phyloP scores from a whole-genome alignment of 1,140 invertebrate genomes.

The Homarus americanus region DNA sequence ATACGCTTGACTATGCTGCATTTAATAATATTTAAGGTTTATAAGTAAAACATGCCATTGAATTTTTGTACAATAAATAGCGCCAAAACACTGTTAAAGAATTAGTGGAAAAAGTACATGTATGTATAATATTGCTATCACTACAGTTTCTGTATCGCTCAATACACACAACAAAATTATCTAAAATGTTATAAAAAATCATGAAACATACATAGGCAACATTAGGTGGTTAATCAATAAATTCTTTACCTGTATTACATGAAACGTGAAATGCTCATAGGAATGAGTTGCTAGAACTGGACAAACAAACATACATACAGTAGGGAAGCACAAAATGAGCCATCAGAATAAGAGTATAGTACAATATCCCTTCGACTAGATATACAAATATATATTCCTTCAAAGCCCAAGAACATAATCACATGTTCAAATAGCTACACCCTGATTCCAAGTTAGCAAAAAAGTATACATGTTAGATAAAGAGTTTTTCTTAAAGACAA shows the following conservation, averaged over 20 bases:
- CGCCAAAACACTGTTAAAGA: slow-evolving; percentile 11
- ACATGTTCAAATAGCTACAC: background rate
- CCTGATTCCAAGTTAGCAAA: background rate
- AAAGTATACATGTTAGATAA: background rate
- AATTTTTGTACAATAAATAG: slow-evolving; percentile 38
- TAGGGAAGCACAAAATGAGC: slow-evolving; percentile 6
- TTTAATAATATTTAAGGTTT: background rate
- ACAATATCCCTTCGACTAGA: slow-evolving; percentile 26
- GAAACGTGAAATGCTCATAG: slow-evolving; percentile 5
- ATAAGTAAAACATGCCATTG: slow-evolving; percentile 34
- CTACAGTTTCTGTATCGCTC: background rate
- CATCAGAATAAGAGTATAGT: background rate
- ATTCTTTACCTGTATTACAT: background rate
- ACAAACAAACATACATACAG: background rate
- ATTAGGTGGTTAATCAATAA: background rate
- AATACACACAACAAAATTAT: background rate
- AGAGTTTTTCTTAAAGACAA: too few species aligned
- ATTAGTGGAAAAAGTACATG: slow-evolving; percentile 9
- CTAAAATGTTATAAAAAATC: background rate
- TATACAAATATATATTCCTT: slow-evolving; percentile 11
- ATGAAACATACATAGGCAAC: background rate
- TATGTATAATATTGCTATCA: background rate
- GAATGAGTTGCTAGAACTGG: background rate
- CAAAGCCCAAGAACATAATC: slow-evolving; percentile 5
- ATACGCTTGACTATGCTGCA: background rate